Evolutionary conservation across 2,888 invertebrate genomes (phyloP).

Genomic region (Sphinx pinastri): DNA sequence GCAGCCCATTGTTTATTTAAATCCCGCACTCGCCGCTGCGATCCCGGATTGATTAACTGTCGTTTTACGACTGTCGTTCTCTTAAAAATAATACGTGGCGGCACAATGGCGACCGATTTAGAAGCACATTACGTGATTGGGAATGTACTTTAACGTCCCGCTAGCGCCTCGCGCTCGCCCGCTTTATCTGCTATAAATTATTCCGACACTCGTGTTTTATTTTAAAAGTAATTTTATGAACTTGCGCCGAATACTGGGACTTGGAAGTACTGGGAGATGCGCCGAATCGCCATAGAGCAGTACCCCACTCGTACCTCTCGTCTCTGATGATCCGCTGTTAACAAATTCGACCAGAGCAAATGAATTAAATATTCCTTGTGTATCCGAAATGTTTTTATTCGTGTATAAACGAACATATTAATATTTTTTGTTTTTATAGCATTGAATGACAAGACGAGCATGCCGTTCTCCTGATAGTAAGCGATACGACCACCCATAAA

Average conservation of each 20-base stretch:
- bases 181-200: constrained; percentile 27
- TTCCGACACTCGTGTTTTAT: constrained; percentile 25
- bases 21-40: constrained; percentile 37
- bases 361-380: too few species aligned
- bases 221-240: constrained; percentile 25
- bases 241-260: constrained; percentile 9
- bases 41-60: constrained; percentile 53
- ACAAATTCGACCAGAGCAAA: too few species aligned
- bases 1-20: constrained; percentile 54
- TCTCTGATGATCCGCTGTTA: too few species aligned
- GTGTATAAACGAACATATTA: too few species aligned
- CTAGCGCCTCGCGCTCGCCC: constrained; percentile 15
- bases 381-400: too few species aligned
- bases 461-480: too few species aligned
- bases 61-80: constrained; percentile 48
- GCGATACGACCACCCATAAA: too few species aligned
- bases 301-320: background rate
- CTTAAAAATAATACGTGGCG: constrained; percentile 40
- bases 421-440: too few species aligned
- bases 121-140: constrained; percentile 44
- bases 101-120: constrained; percentile 44
- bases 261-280: background rate
- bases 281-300: background rate
- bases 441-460: too few species aligned
- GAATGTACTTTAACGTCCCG: constrained; percentile 31